A percentile compares a stretch with the other conserved stretches of the same genome.
Conservation (phyloP, 2,888 invertebrate genomes). For the Volucella inflata region DNA sequence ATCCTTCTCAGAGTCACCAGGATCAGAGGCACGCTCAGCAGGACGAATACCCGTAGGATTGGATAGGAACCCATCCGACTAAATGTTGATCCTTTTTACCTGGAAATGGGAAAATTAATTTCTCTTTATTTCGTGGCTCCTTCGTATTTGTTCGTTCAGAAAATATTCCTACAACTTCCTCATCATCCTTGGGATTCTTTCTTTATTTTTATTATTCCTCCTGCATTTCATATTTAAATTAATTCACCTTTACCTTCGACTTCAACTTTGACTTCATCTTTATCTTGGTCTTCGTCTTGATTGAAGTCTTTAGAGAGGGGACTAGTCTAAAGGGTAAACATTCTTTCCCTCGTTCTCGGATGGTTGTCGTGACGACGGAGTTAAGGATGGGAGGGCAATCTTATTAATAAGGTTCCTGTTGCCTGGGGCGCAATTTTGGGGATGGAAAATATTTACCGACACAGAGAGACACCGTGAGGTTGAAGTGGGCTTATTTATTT, state of each 20-base stretch:
- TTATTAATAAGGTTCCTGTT: constrained; percentile 51
- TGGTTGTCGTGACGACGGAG: not conserved
- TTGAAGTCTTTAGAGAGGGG: constrained; percentile 13
- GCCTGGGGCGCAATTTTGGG: constrained; percentile 14
- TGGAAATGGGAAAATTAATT: constrained; percentile 52
- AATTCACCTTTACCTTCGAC: constrained; percentile 18
- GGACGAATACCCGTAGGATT: constrained; percentile 18
- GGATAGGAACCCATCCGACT: constrained; percentile 25
- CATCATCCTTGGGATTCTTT: not conserved
- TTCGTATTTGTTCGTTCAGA: constrained; percentile 1
- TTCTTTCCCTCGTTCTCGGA: constrained; percentile 5
- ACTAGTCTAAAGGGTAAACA: constrained; percentile 26
- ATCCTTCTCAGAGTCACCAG: constrained; percentile 26
- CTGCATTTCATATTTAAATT: constrained; percentile 56
- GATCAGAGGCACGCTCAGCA: not conserved
- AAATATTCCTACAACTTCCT: not conserved
- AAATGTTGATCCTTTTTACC: constrained; percentile 50
- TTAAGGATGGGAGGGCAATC: constrained; percentile 34
- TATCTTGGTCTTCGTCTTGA: not conserved
- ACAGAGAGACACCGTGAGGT: not conserved
- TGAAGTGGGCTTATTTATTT: not conserved
- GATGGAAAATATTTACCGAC: constrained; percentile 34
- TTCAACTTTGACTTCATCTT: too few relatives aligned
- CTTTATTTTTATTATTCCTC: constrained; percentile 10
- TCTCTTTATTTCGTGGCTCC: constrained; percentile 19